Base-by-base conservation (phyloP, 2,113 vertebrate species). In the Neopipo cinnamomea region DNA sequence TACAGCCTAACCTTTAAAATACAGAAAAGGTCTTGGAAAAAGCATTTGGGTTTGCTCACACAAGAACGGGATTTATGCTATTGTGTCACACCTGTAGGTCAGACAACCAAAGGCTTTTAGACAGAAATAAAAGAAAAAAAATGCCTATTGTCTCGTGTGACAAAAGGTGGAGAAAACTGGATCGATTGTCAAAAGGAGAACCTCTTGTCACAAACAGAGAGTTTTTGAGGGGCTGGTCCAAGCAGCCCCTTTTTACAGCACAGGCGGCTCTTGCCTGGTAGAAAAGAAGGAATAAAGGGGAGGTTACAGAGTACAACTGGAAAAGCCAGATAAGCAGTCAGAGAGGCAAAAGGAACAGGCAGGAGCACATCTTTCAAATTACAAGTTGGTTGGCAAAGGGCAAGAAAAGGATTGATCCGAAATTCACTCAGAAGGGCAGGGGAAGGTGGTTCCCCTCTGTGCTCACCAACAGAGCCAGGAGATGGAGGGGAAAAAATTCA, bases 61-160 rank as follows among this genome's bases (percentile, higher is more conserved):
- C 12, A 42, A 55, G 65, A 78, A 39, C 6, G 14, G 55, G 46
- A 56, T 31, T 61, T 66, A 39, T 1, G 8, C 37, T 42, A 18
- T n/a, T 61, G 47, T 14, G 23, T 44, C 52, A 58, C 27, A 58
- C 20, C 31, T 22, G 28, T 8, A 50, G 27, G 10, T 30, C 63
- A 77, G 68, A 35, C 17, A 80, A 68, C 13, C 3, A 37, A 61
- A 81, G 46, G 65, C 8, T 87, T 70, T 68, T 67, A 63, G 86
- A 79, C 9, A 71, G 31, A 12, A 83, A 39, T 17, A 16, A 25
- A 47, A 70, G 19, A 27, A 41, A 65, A 44, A 44, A 73, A 21
- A 50, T 2, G 23, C 16, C 44, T 37, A 11, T 13, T 70, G 14
- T 16, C 22, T 49, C 1, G 0, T 17, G 21, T 35, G 71, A 75